Conservation (phyloP, 2,797 vertebrate species). For the Phrynocephalus vlangalii region DNA sequence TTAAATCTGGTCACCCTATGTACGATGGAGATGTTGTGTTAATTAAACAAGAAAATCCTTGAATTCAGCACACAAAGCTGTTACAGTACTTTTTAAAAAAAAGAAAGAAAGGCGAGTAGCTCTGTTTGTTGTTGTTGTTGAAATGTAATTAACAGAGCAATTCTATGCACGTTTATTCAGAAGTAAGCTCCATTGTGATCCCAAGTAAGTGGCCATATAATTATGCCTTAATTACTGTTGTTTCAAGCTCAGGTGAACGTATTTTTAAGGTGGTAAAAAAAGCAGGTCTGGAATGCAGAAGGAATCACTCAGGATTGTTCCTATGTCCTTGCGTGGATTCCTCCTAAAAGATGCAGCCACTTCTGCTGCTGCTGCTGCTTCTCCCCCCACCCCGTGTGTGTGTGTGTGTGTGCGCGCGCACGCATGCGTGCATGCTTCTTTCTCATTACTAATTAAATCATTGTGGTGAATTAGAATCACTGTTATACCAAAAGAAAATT, state of each 20-base stretch:
- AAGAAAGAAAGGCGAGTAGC: conserved; percentile 11
- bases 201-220: too few species aligned
- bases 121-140: background rate
- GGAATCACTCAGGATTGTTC: background rate
- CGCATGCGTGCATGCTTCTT: background rate
- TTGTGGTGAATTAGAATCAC: background rate
- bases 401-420: too few species aligned
- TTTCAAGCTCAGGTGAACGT: background rate
- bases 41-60: conserved; percentile 36
- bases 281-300: background rate
- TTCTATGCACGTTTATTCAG: too few species aligned
- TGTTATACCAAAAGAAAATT: background rate
- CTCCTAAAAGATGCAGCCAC: background rate
- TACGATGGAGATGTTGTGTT: conserved; percentile 20
- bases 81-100: background rate
- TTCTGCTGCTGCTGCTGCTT: background rate
- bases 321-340: background rate
- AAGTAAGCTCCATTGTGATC: too few species aligned
- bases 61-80: conserved; percentile 8
- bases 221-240: background rate
- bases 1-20: background rate
- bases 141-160: too few species aligned
- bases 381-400: too few species aligned
- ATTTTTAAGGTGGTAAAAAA: background rate
- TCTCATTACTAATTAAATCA: background rate